Evolutionary conservation across 2,888 invertebrate genomes (phyloP), one percentile per base, ranked within the genome.

Genomic region (Limnephilus auricula): DNA sequence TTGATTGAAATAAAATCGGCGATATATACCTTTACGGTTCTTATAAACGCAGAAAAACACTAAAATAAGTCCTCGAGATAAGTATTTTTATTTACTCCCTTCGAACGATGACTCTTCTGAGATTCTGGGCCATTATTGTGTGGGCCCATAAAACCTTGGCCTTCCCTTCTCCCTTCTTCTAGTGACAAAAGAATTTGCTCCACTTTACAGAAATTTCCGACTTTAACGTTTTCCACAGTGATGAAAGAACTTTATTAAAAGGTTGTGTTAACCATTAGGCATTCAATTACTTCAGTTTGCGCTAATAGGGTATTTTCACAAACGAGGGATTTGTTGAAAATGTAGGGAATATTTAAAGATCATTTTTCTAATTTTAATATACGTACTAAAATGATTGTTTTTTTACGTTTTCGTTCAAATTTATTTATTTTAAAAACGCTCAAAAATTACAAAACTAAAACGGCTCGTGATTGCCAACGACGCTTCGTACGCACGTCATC

Each of bases 111-210:
- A 65, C 25, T 65, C 9, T 25, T 65, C 65, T 65, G 65, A 65
- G 65, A 65, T 65, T 65, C 65, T 65, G 25, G 65, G 25, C 65
- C 65, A 6, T 65, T 65, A 65, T 65, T n/a, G 65, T 65, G 65
- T 65, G 25, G 65, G 65, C 65, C 65, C n/a, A 65, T 65, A 65
- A n/a, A 65, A 65, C n/a, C 65, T 65, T 25, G 65, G 25, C 65
- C 65, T 18, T 6, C 65, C 5, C 18, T 50, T 50, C 50, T 50
- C 18, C 65, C 65, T 65, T 65, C 65, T 65, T 25, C 65, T 65
- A 65, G 65, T 65, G 65, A 65, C 65, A 65, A 65, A 65, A 65
- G 65, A 65, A 65, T 65, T 65, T 65, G 65, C 65, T 65, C 65
- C 65, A 65, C 65, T 65, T 65, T 65, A 65, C 65, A n/a, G 65